Evolutionary conservation across 2,797 vertebrate species (phyloP).

Genomic region (Poecilia gillii): DNA sequence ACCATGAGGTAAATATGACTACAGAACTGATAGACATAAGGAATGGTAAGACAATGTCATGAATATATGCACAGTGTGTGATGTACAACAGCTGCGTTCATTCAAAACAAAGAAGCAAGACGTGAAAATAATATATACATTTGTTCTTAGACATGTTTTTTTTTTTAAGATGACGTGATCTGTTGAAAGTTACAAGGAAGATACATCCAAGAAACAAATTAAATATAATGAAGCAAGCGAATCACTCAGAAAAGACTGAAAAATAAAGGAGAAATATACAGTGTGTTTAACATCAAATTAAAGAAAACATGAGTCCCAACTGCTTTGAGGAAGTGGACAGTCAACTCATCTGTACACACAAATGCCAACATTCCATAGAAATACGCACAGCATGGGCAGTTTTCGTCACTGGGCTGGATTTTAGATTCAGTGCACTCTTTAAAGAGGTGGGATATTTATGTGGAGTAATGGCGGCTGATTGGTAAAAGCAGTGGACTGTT

Average conservation of each 20-base stretch:
- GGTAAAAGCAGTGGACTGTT: conserved; percentile 55
- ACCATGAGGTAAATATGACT: conserved; percentile 59
- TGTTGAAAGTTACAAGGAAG: conserved; percentile 63
- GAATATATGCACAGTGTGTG: conserved; percentile 70
- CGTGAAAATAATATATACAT: conserved; percentile 52
- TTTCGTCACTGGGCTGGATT: conserved; percentile 74
- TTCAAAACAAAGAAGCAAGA: conserved; percentile 53
- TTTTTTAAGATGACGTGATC: conserved; percentile 66
- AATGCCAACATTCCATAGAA: conserved; percentile 71
- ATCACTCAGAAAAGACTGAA: conserved; percentile 63
- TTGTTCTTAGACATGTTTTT: conserved; percentile 67
- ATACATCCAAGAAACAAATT: conserved; percentile 72
- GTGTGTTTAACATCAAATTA: conserved; percentile 70
- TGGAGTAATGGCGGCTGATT: conserved; percentile 53
- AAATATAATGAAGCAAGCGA: conserved; percentile 64
- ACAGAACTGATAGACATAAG: conserved; percentile 68
- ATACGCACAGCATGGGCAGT: conserved; percentile 69
- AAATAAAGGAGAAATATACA: conserved; percentile 53
- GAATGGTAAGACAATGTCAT: conserved; percentile 66
- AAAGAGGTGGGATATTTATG: conserved; percentile 63
- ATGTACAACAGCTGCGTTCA: conserved; percentile 74
- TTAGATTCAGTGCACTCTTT: conserved; percentile 75
- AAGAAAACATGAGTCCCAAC: conserved; percentile 73
- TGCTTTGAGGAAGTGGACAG: conserved; percentile 64
- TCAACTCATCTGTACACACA: conserved; percentile 67